Evolutionary conservation across 2,888 invertebrate species (phyloP), one percentile per base, ranked within the genome.

Genomic region (Gastracanthus pulcherrimus): DNA sequence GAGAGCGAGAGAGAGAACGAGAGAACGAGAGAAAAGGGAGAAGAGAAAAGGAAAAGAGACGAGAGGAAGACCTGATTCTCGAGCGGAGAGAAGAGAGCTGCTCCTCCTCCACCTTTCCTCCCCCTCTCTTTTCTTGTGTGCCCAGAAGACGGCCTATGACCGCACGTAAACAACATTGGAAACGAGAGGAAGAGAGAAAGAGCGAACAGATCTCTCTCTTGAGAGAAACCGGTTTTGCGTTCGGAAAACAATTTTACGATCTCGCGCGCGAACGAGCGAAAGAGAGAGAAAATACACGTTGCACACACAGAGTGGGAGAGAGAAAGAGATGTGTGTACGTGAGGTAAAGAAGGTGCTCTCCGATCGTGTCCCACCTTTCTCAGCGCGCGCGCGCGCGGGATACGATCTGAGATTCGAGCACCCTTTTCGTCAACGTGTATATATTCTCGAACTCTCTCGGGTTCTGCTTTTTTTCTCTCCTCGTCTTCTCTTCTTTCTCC

Each of bases 161-260:
- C 89, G 88, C 86, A 84, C 86, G 88, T 88, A 90, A 89, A 89
- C 89, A 90, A 90, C 89, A 85, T 85, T 86, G 88, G 87, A 89
- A 88, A 89, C 89, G 87, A 88, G 89, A 89, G 87, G 89, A 88
- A 88, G 87, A 87, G 88, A 88, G 86, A 81, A 16, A 58, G 69
- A 55, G 70, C 31, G 45, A 3, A n/a, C 51, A 26, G 23, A 7
- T 9, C 70, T n/a, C n/a, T n/a, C n/a, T n/a, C n/a, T n/a, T n/a
- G n/a, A 19, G 69, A 34, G 48, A 86, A 89, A 90, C 90, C 90
- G 89, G 90, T 90, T 87, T 86, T 29, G 75, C 84, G 85, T 85
- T 86, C 87, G 89, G 87, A 89, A 90, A 90, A 90, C 88, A 88
- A 90, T 89, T 89, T 90, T 89, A 89, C 88, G 86, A 89, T 88